Conservation (phyloP, 2,888 invertebrate genomes). For the Incurvaria masculella region DNA sequence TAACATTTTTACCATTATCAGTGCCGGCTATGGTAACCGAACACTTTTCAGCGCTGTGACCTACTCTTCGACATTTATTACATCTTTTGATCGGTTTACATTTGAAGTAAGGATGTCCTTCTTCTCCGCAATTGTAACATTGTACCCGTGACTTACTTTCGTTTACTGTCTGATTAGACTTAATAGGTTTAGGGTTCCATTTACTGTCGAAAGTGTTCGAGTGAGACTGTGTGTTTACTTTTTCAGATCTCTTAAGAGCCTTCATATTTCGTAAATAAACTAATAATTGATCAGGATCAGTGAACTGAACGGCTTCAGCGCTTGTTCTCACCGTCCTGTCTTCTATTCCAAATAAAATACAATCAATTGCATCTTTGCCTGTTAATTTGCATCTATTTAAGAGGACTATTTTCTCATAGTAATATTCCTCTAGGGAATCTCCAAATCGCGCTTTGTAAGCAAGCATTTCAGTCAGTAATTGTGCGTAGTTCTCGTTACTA, state of each 20-base stretch:
- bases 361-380: slow-evolving; percentile 12
- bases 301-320: slow-evolving; percentile 6
- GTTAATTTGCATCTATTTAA: slow-evolving; percentile 11
- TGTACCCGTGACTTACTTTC: no score
- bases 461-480: slow-evolving; percentile 18
- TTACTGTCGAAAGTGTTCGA: no score
- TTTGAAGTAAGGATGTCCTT: slow-evolving; percentile 3
- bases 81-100: slow-evolving; percentile 8
- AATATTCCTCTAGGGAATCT: slow-evolving; percentile 15
- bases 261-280: neutral
- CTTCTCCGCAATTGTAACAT: slow-evolving; percentile 6
- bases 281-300: slow-evolving; percentile 2
- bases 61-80: no score
- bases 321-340: slow-evolving; percentile 8
- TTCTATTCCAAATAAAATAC: slow-evolving; percentile 10
- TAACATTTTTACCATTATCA: no score
- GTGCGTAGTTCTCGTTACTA: slow-evolving; percentile 18
- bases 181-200: no score
- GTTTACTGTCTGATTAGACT: no score
- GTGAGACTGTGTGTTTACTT: no score
- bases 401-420: slow-evolving; percentile 10
- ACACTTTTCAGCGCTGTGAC: no score
- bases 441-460: slow-evolving; percentile 11
- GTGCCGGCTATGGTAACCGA: no score
- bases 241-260: no score